A percentile compares a stretch with the other conserved stretches of the same genome.
phyloP scores from a whole-genome alignment of 2,797 vertebrate genomes.

The Xerus rutilus region DNA sequence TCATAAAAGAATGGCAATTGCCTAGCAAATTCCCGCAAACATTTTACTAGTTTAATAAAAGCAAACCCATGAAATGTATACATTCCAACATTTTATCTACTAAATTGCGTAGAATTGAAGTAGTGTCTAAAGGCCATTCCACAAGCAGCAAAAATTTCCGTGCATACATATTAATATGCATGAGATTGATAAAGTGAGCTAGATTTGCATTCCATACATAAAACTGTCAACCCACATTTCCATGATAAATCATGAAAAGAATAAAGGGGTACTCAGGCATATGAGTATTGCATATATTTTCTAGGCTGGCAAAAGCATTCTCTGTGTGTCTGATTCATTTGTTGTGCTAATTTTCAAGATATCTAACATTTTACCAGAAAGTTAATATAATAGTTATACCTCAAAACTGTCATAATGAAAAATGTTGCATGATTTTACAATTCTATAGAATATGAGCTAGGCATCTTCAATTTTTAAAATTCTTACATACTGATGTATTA shows the following conservation, averaged over 20 bases:
- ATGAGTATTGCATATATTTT: slow-evolving; percentile 66
- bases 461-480: background rate
- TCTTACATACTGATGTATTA: background rate
- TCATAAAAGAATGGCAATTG: slow-evolving; percentile 26
- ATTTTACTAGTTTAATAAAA: slow-evolving; percentile 66
- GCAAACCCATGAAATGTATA: slow-evolving; percentile 36
- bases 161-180: slow-evolving; percentile 76
- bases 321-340: slow-evolving; percentile 65
- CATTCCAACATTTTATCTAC: slow-evolving; percentile 56
- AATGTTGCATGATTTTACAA: background rate
- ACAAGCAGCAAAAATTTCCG: slow-evolving; percentile 74
- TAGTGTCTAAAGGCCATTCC: slow-evolving; percentile 65
- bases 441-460: background rate
- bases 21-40: slow-evolving; percentile 19
- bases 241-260: slow-evolving; percentile 75
- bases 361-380: slow-evolving; percentile 48
- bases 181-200: slow-evolving; percentile 67
- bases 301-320: slow-evolving; percentile 60
- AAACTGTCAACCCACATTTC: slow-evolving; percentile 78
- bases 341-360: slow-evolving; percentile 53
- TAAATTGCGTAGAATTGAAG: slow-evolving; percentile 61
- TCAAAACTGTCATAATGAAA: slow-evolving; percentile 42
- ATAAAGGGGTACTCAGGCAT: slow-evolving; percentile 38
- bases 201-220: slow-evolving; percentile 79
- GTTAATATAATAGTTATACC: background rate